A percentile compares a stretch with the other conserved stretches of the same genome.
phyloP scores from a whole-genome alignment of 2,797 vertebrate genomes.

The Cuculus canorus region DNA sequence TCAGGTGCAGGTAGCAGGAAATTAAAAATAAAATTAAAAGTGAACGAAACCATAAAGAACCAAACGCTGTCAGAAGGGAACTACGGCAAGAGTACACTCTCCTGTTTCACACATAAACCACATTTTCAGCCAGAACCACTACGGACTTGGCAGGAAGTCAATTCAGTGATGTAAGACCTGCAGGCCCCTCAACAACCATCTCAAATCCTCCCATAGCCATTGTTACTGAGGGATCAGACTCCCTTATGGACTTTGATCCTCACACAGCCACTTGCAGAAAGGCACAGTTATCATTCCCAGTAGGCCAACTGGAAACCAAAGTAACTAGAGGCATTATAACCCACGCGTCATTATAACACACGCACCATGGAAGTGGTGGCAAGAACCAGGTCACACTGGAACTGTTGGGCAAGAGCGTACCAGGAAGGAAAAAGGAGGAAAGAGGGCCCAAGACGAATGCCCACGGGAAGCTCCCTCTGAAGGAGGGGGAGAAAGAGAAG shows the following conservation, averaged over 20 bases:
- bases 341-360: too few species aligned
- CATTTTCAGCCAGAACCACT: not conserved
- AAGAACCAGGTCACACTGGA: too few species aligned
- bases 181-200: not conserved
- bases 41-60: not conserved
- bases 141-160: not conserved
- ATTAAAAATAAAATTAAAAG: not conserved
- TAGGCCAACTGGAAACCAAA: too few species aligned
- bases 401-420: too few species aligned
- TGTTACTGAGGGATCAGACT: rapidly evolving
- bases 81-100: not conserved
- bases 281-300: too few species aligned
- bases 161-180: not conserved
- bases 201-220: not conserved
- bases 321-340: too few species aligned
- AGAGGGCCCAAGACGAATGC: too few species aligned
- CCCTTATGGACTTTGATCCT: not conserved
- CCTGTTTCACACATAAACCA: not conserved
- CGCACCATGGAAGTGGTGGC: too few species aligned
- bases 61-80: not conserved
- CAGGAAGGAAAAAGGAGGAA: too few species aligned
- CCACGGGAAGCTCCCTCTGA: too few species aligned
- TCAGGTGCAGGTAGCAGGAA: not conserved
- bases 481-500: too few species aligned
- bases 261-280: too few species aligned